Base-by-base conservation (phyloP, 1,140 invertebrate species). In the Dendrolimus kikuchii region DNA sequence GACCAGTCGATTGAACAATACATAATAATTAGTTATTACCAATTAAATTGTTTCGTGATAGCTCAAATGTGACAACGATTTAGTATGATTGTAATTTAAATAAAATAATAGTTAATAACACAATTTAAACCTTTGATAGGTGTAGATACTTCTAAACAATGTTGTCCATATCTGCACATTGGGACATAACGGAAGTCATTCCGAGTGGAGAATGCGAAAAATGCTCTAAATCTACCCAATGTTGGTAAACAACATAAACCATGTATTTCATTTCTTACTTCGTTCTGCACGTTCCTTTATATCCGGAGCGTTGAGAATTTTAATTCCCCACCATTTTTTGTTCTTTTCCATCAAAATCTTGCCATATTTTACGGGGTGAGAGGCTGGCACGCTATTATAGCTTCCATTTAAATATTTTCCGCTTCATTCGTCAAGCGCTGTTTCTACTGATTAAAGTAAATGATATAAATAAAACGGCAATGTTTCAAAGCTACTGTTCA, bases 361-460 rank as follows among this genome's bases (percentile, higher is more conserved):
- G 65, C 65, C 68, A 86, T 86, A 86, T 80, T 81, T 86, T 80
- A 81, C 68, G 70, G 65, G 54, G 61, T 65, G 70, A 66, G 62
- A 60, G 53, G 59, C 55, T 66, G 66, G 68, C 68, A 81, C 71
- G 73, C 68, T 83, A 77, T 81, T 86, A 72, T 76, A 65, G 62
- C 74, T 82, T 81, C 74, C 73, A 86, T 86, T 86, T 84, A 83
- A 81, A 84, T 78, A 86, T 86, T 86, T 86, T 86, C 79, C 74
- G 78, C 64, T 77, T 59, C 83, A 86, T 86, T 86, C 77, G 83
- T 77, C 74, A 86, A 64, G 78, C 74, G 60, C 60, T 82, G 76
- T 83, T 86, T 72, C 53, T 51, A 62, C 63, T 77, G 67, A 81
- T 82, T 83, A 72, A 64, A 75, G 23, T 23, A 23, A 2, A 23